Evolutionary conservation across 1,140 invertebrate genomes (phyloP).

Genomic region (Zophobas atratus): DNA sequence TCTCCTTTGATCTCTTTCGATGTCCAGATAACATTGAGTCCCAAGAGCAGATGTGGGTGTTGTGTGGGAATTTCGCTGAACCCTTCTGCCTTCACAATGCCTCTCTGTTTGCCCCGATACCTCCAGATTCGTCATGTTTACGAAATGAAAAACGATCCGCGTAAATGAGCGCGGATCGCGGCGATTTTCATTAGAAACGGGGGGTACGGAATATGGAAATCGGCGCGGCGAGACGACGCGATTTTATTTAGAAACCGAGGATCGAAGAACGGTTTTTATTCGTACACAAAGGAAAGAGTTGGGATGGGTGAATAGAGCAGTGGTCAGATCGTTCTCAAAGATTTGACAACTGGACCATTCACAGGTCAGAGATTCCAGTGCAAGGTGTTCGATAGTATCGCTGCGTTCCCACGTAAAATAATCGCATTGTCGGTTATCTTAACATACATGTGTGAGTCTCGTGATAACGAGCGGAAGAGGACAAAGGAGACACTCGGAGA

Average conservation of each 20-base stretch:
- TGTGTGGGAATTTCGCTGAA: constrained; percentile 56
- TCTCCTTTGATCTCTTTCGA: constrained; percentile 39
- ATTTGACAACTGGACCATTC: constrained; percentile 52
- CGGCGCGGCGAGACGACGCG: background rate
- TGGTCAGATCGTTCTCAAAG: constrained; percentile 51
- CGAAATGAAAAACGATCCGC: constrained; percentile 47
- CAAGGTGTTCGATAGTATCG: constrained; percentile 55
- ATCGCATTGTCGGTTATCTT: constrained; percentile 47
- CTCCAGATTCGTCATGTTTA: constrained; percentile 30
- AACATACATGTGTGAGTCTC: constrained; percentile 35
- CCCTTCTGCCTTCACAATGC: constrained; percentile 50
- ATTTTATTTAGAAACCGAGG: background rate
- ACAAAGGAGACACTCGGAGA: too few species aligned
- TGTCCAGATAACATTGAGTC: constrained; percentile 47
- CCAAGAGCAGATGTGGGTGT: constrained; percentile 54
- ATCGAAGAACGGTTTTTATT: constrained; percentile 11
- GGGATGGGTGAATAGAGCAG: constrained; percentile 18
- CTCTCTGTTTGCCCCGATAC: constrained; percentile 43
- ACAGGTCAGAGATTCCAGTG: constrained; percentile 48
- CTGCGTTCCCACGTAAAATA: constrained; percentile 53
- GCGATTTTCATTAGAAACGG: constrained; percentile 3
- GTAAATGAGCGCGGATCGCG: constrained; percentile 7
- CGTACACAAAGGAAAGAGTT: constrained; percentile 27
- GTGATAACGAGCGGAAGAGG: background rate
- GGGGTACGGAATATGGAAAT: background rate